Base-by-base conservation (phyloP, 2,888 invertebrate species). In the Bellardia pandia region DNA sequence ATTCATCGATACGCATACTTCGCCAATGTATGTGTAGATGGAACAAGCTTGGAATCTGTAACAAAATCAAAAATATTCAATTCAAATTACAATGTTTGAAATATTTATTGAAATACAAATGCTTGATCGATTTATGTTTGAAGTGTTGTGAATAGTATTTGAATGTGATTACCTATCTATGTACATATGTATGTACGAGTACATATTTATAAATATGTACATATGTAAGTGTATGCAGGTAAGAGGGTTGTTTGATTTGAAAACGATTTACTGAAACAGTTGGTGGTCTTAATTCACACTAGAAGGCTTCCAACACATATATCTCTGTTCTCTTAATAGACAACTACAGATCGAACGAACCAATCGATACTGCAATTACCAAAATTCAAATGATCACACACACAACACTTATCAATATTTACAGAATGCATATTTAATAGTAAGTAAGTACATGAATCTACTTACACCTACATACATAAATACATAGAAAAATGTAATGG, bases 11-110 rank as follows among this genome's bases (percentile, higher is more conserved):
- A 99, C 98, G 92, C 98, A 96, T 90, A 99, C 98, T 94, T 99
- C 99, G 60, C 99, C 99, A 90, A 99, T 99, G 94, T 99, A 99
- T 8, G 99, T 99, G 95, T 99, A 99, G 92, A 99, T 98, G 93
- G 96, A 96, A 90, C 98, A 97, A 93, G 96, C 96, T 94, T 97
- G 96, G 93, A 97, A 98, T 93, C 98, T 98, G 64, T 40, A 81
- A 86, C 14, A 83, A 58, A 13, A 11, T 45, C 2, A 60, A 85
- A 77, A 68, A 75, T 48, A 78, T 30, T 68, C 0, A 48, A 16
- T 40, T 58, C 2, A 33, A 56, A 64, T 30, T 3, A 45, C 72
- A 8, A 45, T 45, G 6, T 45, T 45, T 66, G 30, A 30, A 58
- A 14, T 60, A 37, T n/a, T 33, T 33, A 33, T 33, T 14, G 6